Evolutionary conservation across 2,113 vertebrate genomes (phyloP).

Genomic region (Channa maculata): DNA sequence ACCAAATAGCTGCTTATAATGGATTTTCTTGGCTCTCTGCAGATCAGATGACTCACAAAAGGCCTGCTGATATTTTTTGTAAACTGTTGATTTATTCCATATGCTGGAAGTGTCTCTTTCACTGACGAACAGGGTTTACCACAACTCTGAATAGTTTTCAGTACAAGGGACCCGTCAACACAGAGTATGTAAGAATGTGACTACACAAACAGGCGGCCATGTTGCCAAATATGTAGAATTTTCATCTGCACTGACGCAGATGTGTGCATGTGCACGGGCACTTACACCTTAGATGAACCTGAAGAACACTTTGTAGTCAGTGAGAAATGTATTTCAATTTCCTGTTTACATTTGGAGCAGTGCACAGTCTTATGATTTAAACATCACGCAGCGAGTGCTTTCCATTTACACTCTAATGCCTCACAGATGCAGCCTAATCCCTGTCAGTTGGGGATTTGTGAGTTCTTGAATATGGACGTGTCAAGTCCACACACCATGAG

Average conservation of each 20-base stretch:
- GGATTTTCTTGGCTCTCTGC: not conserved
- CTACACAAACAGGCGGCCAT: constrained; percentile 5
- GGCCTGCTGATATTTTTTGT: not conserved
- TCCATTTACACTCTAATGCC: constrained; percentile 25
- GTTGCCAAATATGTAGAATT: constrained; percentile 2
- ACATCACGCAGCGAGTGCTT: not conserved
- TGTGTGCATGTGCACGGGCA: not conserved
- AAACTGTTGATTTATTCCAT: not conserved
- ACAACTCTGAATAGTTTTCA: constrained; percentile 30
- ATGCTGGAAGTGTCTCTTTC: not conserved
- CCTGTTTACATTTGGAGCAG: constrained; percentile 21
- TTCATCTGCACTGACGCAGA: not conserved
- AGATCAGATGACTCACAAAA: not conserved
- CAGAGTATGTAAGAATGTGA: not conserved
- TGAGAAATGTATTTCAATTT: constrained; percentile 25
- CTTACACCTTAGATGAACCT: not conserved
- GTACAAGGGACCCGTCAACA: not conserved
- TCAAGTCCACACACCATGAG: constrained; percentile 14
- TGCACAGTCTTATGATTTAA: constrained; percentile 14
- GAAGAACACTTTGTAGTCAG: not conserved
- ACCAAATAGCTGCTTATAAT: not conserved
- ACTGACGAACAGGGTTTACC: constrained; percentile 29
- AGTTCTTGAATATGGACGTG: constrained; percentile 11
- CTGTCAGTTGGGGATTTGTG: too few species aligned
- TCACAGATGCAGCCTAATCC: constrained; percentile 11